phyloP scores from a whole-genome alignment of 2,888 invertebrate species.

The Phalera bucephala region DNA sequence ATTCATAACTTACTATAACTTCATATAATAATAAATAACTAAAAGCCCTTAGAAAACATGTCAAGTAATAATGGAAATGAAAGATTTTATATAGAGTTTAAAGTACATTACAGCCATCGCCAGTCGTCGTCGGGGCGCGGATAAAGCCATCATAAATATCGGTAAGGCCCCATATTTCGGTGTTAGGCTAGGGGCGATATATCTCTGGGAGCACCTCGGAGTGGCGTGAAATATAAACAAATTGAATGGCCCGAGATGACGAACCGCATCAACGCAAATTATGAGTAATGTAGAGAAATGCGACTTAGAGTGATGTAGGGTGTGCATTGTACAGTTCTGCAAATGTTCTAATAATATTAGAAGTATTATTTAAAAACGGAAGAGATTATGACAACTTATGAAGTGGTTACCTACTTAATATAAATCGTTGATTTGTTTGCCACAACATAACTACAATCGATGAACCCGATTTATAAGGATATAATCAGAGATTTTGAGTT shows the following conservation, averaged over 20 bases:
- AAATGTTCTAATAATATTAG: too few species aligned
- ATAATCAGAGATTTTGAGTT: too few species aligned
- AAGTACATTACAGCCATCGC: conserved; percentile 61
- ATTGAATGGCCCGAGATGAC: conserved; percentile 75
- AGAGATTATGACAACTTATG: too few species aligned
- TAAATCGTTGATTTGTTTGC: too few species aligned
- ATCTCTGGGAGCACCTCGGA: conserved; percentile 69
- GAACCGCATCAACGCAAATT: conserved; percentile 71
- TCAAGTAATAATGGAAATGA: conserved; percentile 42
- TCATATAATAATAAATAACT: too few species aligned
- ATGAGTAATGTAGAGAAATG: conserved; percentile 70
- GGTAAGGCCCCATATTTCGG: conserved; percentile 74
- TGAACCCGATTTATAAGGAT: too few species aligned
- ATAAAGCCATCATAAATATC: conserved; percentile 75
- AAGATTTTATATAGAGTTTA: conserved; percentile 46
- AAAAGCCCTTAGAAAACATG: too few species aligned
- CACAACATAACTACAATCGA: too few species aligned
- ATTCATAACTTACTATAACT: too few species aligned
- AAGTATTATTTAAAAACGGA: too few species aligned
- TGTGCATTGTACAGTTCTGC: too few species aligned
- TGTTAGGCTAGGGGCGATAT: conserved; percentile 61
- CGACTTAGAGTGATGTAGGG: not conserved
- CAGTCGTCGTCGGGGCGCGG: conserved; percentile 41
- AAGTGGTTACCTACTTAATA: too few species aligned
- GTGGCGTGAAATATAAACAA: conserved; percentile 81